Evolutionary conservation across 2,113 vertebrate genomes (phyloP), one percentile per base, ranked within the genome.

Genomic region (Podilymbus podiceps): DNA sequence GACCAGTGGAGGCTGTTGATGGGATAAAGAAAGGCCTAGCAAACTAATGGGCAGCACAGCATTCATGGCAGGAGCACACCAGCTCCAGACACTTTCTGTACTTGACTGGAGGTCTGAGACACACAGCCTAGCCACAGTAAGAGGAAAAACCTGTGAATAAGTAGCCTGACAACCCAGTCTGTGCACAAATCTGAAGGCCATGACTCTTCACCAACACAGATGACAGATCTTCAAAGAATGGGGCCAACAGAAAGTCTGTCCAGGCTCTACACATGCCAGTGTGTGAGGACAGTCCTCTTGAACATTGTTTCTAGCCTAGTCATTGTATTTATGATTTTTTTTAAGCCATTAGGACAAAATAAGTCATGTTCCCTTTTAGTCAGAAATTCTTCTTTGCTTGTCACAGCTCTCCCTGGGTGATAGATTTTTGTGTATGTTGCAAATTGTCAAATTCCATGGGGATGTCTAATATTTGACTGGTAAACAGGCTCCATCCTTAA

Each of bases 151-250:
- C 63, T 77, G 52, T 77, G 68, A 88, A 16, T 84, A 55, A 88
- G 75, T 52, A 47, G 15, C 59, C 8, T 44, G 49, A 71, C n/a
- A 46, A 52, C 68, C 33, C 52, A n/a, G 17, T 78, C 67, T 46
- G 35, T 3, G 5, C 33, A 28, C 46, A 62, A n/a, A 33, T 30
- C 28, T 72, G 18, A 80, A 81, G 56, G 52, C 76, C 80, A 25
- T 92, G 90, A 88, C 82, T 88, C 78, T 80, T 85, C 27, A 55
- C 71, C 47, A 28, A 6, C 60, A 78, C 52, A 75, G 40, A 49
- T 96, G 95, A 96, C 85, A 93, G 56, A 63, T 78, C 68, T 90
- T 75, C 85, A 67, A 94, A 74, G 85, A 96, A 92, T 91, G 93
- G 33, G 73, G 90, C 52, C 76, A 75, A 3, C 76, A 93, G 82